Conservation (phyloP, 2,113 vertebrate species). For the Callocephalon fimbriatum region DNA sequence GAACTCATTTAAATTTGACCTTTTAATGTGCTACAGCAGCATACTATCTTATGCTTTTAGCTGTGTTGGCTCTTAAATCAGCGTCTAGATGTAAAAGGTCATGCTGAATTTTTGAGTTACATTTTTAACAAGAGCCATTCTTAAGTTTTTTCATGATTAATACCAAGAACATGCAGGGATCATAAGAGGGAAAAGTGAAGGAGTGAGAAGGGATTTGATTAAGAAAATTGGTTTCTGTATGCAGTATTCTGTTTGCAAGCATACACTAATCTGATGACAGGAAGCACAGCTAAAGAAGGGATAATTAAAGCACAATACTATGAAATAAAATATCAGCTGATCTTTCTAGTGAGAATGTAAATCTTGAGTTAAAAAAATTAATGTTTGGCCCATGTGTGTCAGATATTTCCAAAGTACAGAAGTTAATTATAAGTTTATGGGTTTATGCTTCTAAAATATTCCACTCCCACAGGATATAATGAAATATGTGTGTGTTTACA, state of each 20-base stretch:
- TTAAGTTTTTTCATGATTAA: slow-evolving; percentile 13
- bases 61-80: slow-evolving; percentile 64
- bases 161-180: not conserved
- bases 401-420: not conserved
- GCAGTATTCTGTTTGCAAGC: not conserved
- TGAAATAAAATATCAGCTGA: not conserved
- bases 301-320: not conserved
- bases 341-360: not conserved
- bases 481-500: slow-evolving; percentile 48
- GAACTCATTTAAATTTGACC: slow-evolving; percentile 68
- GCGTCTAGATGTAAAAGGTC: slow-evolving; percentile 67
- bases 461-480: not conserved
- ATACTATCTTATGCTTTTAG: slow-evolving; percentile 45
- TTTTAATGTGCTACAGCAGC: slow-evolving; percentile 68
- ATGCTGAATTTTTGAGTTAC: slow-evolving; percentile 20
- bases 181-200: not conserved
- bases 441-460: slow-evolving; percentile 11
- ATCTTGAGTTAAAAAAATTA: not conserved
- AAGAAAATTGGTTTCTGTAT: not conserved
- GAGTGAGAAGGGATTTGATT: not conserved
- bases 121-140: slow-evolving; percentile 21
- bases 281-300: not conserved
- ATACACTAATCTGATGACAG: not conserved
- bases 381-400: not conserved
- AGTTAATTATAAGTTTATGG: not conserved